These are phyloP conservation scores for Piaya cayana DNA, from an alignment of 2,113 vertebrate genomes.

Conservation along the genomic window DNA sequence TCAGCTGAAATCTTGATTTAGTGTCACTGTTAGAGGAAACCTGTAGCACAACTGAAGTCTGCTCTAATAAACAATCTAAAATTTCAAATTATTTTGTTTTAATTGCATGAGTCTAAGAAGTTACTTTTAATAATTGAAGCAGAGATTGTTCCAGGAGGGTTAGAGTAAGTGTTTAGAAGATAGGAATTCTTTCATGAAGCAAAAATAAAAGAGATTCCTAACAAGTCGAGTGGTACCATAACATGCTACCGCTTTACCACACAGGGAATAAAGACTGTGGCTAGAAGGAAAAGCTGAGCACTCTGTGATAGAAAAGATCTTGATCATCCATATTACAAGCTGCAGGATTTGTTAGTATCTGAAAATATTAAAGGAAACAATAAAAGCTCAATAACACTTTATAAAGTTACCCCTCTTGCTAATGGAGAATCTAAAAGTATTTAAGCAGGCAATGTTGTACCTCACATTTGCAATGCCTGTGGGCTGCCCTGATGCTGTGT, in stretches of 20 bases:
- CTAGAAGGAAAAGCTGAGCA: background rate
- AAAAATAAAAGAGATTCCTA: background rate
- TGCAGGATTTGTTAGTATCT: background rate
- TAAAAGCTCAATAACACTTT: background rate
- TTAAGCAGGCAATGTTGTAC: background rate
- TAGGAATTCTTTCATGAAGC: background rate
- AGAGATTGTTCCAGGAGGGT: background rate
- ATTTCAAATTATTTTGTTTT: background rate
- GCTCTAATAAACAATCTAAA: background rate
- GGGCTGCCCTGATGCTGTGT: background rate
- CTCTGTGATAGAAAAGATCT: slow-evolving; percentile 6
- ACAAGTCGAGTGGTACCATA: background rate
- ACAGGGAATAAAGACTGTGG: background rate
- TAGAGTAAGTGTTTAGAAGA: background rate
- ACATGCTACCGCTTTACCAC: background rate
- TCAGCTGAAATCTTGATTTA: background rate
- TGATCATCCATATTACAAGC: slow-evolving; percentile 9
- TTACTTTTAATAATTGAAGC: background rate
- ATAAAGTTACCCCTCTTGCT: background rate
- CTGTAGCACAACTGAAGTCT: background rate
- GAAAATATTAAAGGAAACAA: background rate
- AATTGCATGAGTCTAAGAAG: background rate
- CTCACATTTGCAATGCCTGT: background rate
- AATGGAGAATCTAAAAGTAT: background rate
- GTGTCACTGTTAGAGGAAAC: background rate